phyloP scores from a whole-genome alignment of 2,113 vertebrate genomes.

The Nothobranchius kuhntae region DNA sequence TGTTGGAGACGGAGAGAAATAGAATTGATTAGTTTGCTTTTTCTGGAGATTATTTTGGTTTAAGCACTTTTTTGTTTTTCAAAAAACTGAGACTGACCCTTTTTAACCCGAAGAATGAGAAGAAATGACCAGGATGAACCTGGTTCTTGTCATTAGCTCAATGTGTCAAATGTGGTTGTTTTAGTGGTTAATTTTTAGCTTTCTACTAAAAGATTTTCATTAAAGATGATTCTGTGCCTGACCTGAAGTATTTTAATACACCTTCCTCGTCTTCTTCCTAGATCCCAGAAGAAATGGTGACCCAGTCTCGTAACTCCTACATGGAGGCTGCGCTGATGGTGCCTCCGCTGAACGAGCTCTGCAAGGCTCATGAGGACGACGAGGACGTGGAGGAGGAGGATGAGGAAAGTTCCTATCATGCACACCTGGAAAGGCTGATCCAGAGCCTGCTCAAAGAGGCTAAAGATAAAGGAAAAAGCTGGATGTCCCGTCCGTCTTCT shows the following conservation, averaged over 20 bases:
- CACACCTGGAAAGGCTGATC: constrained; percentile 85
- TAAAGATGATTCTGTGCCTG: not conserved
- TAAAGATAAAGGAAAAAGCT: constrained; percentile 92
- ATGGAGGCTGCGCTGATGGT: constrained; percentile 87
- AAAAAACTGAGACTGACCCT: not conserved
- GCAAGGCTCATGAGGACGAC: constrained; percentile 74
- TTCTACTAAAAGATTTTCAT: too few species aligned
- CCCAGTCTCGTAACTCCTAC: constrained; percentile 91
- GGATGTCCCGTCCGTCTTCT: constrained; percentile 83
- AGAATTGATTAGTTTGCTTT: constrained; percentile 2
- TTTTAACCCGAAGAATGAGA: not conserved
- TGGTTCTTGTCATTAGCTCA: too few species aligned
- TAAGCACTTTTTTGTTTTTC: not conserved
- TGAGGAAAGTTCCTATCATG: constrained; percentile 82
- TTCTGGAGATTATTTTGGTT: not conserved
- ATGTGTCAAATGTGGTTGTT: too few species aligned
- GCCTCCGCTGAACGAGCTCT: constrained; percentile 87
- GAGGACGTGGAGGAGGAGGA: constrained; percentile 82
- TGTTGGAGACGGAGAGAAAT: constrained; percentile 10
- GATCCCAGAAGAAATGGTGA: constrained; percentile 92
- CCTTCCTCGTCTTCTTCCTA: constrained; percentile 52
- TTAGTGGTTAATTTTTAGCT: too few species aligned
- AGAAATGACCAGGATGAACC: too few species aligned
- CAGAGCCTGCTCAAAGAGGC: constrained; percentile 90
- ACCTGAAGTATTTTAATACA: not conserved